Base-by-base conservation (phyloP, 2,888 invertebrate genomes). In the Aleiodes leptofemur region DNA sequence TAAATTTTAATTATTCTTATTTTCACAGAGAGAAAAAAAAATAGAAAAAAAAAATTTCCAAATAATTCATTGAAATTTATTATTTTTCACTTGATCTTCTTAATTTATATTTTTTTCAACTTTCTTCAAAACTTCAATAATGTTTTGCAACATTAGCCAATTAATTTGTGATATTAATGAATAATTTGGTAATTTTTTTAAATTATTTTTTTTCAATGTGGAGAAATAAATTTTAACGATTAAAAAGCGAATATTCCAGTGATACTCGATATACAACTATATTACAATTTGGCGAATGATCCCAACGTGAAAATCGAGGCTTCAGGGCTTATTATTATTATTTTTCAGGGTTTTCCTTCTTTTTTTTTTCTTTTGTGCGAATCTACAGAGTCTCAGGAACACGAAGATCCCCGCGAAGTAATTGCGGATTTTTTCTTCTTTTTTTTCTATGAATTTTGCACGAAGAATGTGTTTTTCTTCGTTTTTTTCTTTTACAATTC, bases 201-300 rank as follows among this genome's bases (percentile, higher is more conserved):
- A 34, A 34, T 34, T 34, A 34, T 71, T 23, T n/a, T 43, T 51
- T 43, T 59, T 57, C 64, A 14, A 14, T 31, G 59, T 69, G 53
- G 55, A 38, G 56, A 74, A 23, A 72, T 72, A 61, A 66, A 72
- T 48, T 57, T 72, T 90, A 91, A 91, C 82, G 91, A 91, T 76
- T 91, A 29, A 74, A 70, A 74, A 70, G 70, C 64, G 61, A 74
- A 70, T 74, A 70, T 51, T 51, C 48, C 31, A 55, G 50, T 55
- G 53, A 56, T 69, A 61, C 56, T 70, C 64, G 74, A 74, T 74
- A 78, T 79, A 79, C 77, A 81, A 78, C 77, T 83, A 83, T 82
- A 77, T 82, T 82, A 83, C 82, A 83, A 80, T 73, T 82, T 79
- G 79, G 77, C 78, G 72, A 76, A 23, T 77, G 72, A 77, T 79